Evolutionary conservation across 2,888 invertebrate species (phyloP).

Genomic region (Machimus atricapillus): DNA sequence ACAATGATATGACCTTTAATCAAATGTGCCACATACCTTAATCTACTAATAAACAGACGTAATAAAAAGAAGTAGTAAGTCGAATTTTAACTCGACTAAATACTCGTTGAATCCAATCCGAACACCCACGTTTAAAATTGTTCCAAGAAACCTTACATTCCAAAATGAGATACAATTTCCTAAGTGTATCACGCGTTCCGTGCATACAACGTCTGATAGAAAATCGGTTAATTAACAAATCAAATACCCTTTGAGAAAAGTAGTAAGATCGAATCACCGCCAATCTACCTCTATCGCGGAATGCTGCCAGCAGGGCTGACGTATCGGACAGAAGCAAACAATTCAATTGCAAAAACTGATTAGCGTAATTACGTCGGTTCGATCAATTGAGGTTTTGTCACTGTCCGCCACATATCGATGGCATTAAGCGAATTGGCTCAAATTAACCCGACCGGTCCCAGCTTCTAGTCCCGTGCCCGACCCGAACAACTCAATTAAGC

Average conservation of each 20-base stretch:
- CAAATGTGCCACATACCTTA: too few species aligned
- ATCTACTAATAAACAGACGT: too few species aligned
- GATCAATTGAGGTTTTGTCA: slow-evolving; percentile 37
- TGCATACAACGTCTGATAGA: not conserved
- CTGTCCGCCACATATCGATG: slow-evolving; percentile 29
- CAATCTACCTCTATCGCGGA: not conserved
- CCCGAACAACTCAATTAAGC: slow-evolving; percentile 28
- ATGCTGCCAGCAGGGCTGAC: not conserved
- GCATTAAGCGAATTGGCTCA: slow-evolving; percentile 30
- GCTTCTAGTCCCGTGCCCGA: not conserved
- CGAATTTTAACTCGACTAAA: too few species aligned
- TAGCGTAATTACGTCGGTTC: slow-evolving; percentile 32
- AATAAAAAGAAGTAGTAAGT: too few species aligned
- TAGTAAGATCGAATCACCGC: not conserved
- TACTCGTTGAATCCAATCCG: too few species aligned
- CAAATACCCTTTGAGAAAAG: not conserved
- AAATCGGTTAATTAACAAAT: not conserved
- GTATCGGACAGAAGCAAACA: slow-evolving; percentile 14
- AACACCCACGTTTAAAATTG: not conserved
- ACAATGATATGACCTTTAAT: too few species aligned
- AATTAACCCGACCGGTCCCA: slow-evolving; percentile 28
- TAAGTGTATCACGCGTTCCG: not conserved
- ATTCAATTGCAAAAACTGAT: slow-evolving; percentile 14
- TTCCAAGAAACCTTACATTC: not conserved
- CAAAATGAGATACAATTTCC: not conserved